Evolutionary conservation across 1,140 invertebrate genomes (phyloP), one percentile per base, ranked within the genome.

Genomic region (Dysdera silvatica): DNA sequence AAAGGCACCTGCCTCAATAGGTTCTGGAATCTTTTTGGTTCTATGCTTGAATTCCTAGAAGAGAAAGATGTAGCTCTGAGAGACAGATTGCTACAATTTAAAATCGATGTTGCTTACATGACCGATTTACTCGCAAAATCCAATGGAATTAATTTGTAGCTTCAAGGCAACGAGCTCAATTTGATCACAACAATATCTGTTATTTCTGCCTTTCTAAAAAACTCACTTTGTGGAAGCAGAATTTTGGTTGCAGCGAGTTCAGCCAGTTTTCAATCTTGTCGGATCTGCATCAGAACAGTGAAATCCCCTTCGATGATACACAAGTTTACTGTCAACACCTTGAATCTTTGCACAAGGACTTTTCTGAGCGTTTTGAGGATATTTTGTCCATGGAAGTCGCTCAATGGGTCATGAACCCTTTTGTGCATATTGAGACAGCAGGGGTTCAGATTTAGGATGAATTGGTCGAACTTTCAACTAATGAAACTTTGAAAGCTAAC

Each of bases 261-360:
- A 45, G 41, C 41, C 18, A 45, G 41, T 45, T 45, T 45, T 18
- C 41, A 45, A 45, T 45, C n/a, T 45, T 45, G 41, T 45, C n/a
- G 41, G 3, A 45, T 45, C 41, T 45, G 41, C 41, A 45, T 5
- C n/a, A 45, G 18, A 45, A 18, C 41, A 45, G 18, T 16, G 41
- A 45, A 45, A 45, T 45, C 18, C 18, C 41, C 41, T 45, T 45
- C 3, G 41, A 45, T 45, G 18, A 45, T 20, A 45, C 41, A 45
- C 1, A 37, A 37, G 35, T 37, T 37, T 37, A 37, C 35, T 37
- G 35, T 37, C 35, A 37, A 37, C 35, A 37, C 35, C 35, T 45
- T 45, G 41, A 45, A 7, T 45, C 41, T 45, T 45, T 45, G 3
- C 41, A 12, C 18, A 3, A 45, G 4, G 41, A 45, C 2, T 45